phyloP scores from a whole-genome alignment of 2,797 vertebrate species.

The Gambusia yucatana region DNA sequence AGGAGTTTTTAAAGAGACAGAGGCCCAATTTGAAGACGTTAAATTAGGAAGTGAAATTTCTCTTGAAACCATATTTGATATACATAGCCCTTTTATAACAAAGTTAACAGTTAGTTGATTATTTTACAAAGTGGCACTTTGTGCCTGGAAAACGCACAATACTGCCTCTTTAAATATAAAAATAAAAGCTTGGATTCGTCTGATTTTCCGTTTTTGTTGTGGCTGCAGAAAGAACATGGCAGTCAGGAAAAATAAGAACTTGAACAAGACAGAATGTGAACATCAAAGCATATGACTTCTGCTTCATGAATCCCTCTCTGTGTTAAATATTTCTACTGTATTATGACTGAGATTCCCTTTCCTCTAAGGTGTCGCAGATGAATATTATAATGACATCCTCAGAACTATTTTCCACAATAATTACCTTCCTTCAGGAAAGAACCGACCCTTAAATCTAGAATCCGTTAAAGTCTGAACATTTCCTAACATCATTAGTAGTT shows the following conservation, averaged over 20 bases:
- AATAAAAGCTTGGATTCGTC: background rate
- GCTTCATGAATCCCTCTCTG: background rate
- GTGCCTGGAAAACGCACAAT: no score
- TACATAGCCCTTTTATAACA: no score
- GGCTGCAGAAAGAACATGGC: background rate
- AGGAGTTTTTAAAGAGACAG: no score
- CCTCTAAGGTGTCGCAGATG: background rate
- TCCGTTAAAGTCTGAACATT: slow-evolving; percentile 1
- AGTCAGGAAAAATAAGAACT: background rate
- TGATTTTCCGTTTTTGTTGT: background rate
- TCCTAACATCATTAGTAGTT: background rate
- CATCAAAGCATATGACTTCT: background rate
- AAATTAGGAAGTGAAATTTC: no score
- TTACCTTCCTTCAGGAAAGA: background rate
- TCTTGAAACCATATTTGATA: no score
- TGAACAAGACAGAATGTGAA: background rate
- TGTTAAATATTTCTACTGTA: slow-evolving; percentile 4
- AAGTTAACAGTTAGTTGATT: no score
- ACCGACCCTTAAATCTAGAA: background rate
- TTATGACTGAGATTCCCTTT: slow-evolving; percentile 3
- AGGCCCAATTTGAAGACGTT: no score
- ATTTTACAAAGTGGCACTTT: no score
- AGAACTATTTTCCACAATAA: background rate
- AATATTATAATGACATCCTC: background rate
- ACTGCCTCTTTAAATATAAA: no score